A percentile compares a stretch with the other conserved stretches of the same genome.
phyloP scores from a whole-genome alignment of 2,113 vertebrate genomes.

The Pipa parva region DNA sequence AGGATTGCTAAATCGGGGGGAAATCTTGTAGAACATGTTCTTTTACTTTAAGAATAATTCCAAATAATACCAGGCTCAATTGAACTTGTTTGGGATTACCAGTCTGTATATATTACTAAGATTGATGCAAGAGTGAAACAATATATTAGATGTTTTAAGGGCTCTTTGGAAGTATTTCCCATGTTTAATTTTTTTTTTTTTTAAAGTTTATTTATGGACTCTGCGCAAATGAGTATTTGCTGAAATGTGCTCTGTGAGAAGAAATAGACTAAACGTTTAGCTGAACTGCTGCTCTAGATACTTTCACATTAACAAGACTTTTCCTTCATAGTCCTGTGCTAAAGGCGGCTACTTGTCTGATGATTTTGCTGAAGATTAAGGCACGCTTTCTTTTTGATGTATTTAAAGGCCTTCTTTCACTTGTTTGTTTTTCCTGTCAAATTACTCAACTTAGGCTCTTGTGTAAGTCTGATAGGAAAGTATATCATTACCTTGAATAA shows the following conservation, averaged over 20 bases:
- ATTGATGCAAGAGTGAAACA: not conserved
- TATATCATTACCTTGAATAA: constrained; percentile 23
- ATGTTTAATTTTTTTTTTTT: not conserved
- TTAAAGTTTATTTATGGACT: not conserved
- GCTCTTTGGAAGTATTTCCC: not conserved
- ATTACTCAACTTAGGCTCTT: constrained; percentile 21
- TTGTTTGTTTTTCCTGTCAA: constrained; percentile 45
- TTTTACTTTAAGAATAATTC: not conserved
- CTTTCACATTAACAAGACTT: not conserved
- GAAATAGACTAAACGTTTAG: not conserved
- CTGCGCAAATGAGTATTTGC: accelerated
- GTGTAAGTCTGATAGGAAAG: constrained; percentile 21
- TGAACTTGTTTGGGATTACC: not conserved
- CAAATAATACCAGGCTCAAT: not conserved
- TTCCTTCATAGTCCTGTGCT: not conserved
- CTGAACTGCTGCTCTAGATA: not conserved
- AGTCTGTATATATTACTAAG: not conserved
- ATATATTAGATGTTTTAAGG: not conserved
- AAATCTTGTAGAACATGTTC: not conserved
- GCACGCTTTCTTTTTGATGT: constrained; percentile 43
- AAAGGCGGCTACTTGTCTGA: not conserved
- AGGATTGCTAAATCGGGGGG: too few species aligned
- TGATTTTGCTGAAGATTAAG: constrained; percentile 16
- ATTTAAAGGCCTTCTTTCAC: constrained; percentile 37
- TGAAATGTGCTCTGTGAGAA: not conserved